Percentiles rank a stretch among this genome's conserved stretches.
phyloP scores from a whole-genome alignment of 2,797 vertebrate genomes.

The Gambusia yucatana region DNA sequence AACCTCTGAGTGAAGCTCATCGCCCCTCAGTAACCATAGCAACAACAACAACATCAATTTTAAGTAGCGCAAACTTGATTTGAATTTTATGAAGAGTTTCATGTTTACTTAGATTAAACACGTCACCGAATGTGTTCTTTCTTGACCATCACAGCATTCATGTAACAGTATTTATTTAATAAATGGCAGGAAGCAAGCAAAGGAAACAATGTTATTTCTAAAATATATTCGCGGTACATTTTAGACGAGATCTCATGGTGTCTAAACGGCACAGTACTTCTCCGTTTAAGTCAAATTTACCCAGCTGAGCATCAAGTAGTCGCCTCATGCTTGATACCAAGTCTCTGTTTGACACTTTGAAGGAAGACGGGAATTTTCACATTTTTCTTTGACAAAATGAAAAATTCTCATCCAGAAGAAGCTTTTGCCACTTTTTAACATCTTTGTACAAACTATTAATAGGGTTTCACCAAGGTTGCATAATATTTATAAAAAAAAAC shows the following conservation, averaged over 20 bases:
- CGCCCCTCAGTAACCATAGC: neutral
- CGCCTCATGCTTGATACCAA: neutral
- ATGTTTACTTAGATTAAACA: neutral
- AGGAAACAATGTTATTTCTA: neutral
- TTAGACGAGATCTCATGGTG: neutral
- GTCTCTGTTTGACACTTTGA: neutral
- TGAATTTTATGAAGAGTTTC: neutral
- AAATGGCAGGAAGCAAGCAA: neutral
- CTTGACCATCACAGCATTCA: neutral
- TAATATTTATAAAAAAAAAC: neutral
- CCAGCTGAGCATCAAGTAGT: neutral
- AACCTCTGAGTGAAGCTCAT: neutral
- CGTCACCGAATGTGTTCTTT: neutral
- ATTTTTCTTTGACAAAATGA: neutral
- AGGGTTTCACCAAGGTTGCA: neutral
- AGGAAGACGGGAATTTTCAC: neutral
- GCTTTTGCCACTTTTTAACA: neutral
- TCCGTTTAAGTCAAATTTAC: neutral
- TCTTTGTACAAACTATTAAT: neutral
- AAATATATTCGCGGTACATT: neutral
- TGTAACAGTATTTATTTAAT: neutral
- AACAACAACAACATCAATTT: neutral
- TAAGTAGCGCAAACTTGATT: neutral
- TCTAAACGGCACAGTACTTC: neutral
- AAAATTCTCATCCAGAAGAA: neutral